These are phyloP conservation scores for Macaca mulatta DNA, from an alignment of 2,113 vertebrate species.

Conservation along the genomic window DNA sequence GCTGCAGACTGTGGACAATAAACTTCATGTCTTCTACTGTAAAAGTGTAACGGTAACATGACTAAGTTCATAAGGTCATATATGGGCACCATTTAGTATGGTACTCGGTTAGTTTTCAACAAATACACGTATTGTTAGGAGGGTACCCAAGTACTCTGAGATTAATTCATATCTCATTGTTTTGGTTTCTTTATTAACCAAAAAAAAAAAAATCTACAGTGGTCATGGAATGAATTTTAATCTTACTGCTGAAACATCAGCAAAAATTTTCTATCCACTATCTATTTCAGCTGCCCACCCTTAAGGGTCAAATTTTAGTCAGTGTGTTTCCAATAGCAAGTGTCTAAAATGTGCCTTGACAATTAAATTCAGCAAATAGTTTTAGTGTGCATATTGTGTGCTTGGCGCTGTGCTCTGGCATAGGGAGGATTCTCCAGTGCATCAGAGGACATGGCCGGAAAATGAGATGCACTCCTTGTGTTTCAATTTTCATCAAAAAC, in stretches of 20 bases:
- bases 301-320: neutral
- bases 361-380: neutral
- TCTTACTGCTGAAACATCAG: neutral
- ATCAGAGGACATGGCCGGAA: rapidly evolving
- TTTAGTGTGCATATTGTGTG: neutral
- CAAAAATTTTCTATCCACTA: neutral
- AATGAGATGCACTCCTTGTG: neutral
- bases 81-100: neutral
- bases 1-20: neutral
- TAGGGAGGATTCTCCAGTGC: neutral
- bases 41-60: neutral
- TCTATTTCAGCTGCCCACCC: neutral
- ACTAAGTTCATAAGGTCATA: neutral
- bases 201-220: neutral
- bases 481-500: neutral
- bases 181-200: conserved; percentile 1
- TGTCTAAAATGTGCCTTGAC: neutral
- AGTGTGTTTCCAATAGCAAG: neutral
- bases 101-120: neutral
- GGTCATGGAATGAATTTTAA: neutral
- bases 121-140: neutral
- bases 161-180: neutral
- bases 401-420: neutral
- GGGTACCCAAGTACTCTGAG: neutral
- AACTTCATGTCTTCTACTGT: neutral